Evolutionary conservation across 2,113 vertebrate species (phyloP), one percentile per base, ranked within the genome.

Genomic region (Herpailurus yagouaroundi): DNA sequence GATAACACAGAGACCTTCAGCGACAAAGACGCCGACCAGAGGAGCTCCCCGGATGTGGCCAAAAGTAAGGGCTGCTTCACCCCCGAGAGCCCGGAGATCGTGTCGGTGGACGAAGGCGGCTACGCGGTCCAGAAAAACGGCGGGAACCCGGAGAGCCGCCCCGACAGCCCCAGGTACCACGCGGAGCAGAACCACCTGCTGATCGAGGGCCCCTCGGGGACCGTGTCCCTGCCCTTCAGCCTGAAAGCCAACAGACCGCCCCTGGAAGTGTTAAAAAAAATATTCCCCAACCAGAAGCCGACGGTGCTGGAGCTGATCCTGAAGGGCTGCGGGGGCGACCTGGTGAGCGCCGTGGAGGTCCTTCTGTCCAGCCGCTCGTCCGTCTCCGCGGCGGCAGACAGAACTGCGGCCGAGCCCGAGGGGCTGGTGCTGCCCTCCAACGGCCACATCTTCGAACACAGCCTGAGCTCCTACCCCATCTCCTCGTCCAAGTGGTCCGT

Each of bases 401-500:
- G 99, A 98, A 97, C 98, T 96, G 85, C 98, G 13, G 64, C 99
- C 1, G 99, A 99, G 76, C 80, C 99, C 0, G 99, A 99, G 48
- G 96, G 99, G 52, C 98, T 99, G 7, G 98, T 99, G 95, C 95
- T 99, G 93, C 99, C 99, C 27, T 97, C 99, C 38, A 99, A 98
- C 0, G 99, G 99, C 98, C 99, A 99, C 96, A 98, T 99, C 94
- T 99, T 99, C 57, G 99, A 99, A 98, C 99, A 99, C 98, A 98
- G 99, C 0, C 96, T 99, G 97, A 99, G 99, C 97, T 99, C 99
- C 1, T 99, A 99, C 94, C 99, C 99, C 15, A 98, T 99, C 83
- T 99, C 99, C 16, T 99, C 99, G 36, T 99, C 99, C 89, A 99
- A 99, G 91, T 99, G 99, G 99, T 99, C 99, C 0, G 99, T 99